phyloP scores from a whole-genome alignment of 2,797 vertebrate genomes.

The Acrossocheilus fasciatus region DNA sequence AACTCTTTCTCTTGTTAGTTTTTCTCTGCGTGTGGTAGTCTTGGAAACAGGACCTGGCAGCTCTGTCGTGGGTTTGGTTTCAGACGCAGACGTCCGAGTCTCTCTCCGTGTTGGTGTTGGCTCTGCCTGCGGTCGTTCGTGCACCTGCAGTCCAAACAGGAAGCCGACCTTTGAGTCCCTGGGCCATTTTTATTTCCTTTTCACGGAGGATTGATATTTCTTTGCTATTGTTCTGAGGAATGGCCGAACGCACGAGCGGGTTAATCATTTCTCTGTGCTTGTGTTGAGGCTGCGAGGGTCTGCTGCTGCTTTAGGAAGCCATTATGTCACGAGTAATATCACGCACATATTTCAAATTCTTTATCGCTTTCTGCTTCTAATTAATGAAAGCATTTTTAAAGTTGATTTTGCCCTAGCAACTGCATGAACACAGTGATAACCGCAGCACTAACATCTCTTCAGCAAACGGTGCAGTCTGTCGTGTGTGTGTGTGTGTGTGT shows the following conservation, averaged over 20 bases:
- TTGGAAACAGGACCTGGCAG: too few relatives aligned
- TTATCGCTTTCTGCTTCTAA: not conserved
- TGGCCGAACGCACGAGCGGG: slow-evolving; percentile 38
- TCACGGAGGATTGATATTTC: slow-evolving; percentile 51
- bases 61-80: not conserved
- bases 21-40: too few relatives aligned
- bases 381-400: not conserved
- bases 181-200: slow-evolving; percentile 30
- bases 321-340: not conserved
- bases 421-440: not conserved
- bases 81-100: slow-evolving; percentile 2
- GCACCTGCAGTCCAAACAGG: slow-evolving; percentile 59
- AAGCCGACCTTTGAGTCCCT: slow-evolving; percentile 55
- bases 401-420: not conserved
- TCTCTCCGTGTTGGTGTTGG: slow-evolving; percentile 43
- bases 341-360: not conserved
- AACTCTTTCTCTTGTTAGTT: too few relatives aligned
- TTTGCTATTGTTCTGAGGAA: slow-evolving; percentile 47
- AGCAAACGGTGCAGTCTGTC: too few relatives aligned
- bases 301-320: slow-evolving; percentile 1
- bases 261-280: slow-evolving; percentile 38
- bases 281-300: slow-evolving; percentile 25
- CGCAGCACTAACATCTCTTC: not conserved
- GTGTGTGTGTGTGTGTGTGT: too few relatives aligned
- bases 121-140: slow-evolving; percentile 3